A percentile compares a stretch with the other conserved stretches of the same genome.
Conservation (phyloP, 2,888 invertebrate genomes). For the Polydesmus complanatus region DNA sequence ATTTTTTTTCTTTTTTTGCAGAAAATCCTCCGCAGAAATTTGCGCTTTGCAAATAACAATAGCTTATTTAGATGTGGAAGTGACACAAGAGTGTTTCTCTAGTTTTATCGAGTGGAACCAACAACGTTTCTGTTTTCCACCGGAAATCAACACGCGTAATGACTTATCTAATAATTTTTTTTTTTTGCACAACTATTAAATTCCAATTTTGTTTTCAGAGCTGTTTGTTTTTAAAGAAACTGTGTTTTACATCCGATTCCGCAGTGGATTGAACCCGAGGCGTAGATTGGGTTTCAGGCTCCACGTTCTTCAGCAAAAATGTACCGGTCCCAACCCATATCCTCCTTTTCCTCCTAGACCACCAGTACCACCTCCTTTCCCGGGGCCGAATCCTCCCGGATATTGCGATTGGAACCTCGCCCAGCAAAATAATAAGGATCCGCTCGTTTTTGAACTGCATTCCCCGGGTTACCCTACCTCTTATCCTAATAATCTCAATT, state of each 20-base stretch:
- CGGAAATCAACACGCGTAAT: not conserved
- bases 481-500: too few relatives aligned
- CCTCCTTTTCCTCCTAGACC: not conserved
- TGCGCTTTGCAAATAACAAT: not conserved
- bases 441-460: too few relatives aligned
- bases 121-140: not conserved
- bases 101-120: not conserved
- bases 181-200: not conserved
- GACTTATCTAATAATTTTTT: not conserved
- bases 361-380: not conserved
- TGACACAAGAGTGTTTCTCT: not conserved
- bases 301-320: not conserved
- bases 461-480: too few relatives aligned
- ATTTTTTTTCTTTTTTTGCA: not conserved
- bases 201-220: not conserved
- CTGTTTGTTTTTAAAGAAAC: not conserved
- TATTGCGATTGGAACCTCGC: too few relatives aligned
- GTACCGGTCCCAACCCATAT: too few relatives aligned
- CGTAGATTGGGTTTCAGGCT: not conserved
- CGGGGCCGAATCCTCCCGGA: too few relatives aligned
- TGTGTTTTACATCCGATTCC: not conserved
- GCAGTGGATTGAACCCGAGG: not conserved
- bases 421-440: too few relatives aligned
- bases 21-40: not conserved
- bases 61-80: not conserved